Conservation (phyloP, 2,797 vertebrate genomes). For the Anabas testudineus region DNA sequence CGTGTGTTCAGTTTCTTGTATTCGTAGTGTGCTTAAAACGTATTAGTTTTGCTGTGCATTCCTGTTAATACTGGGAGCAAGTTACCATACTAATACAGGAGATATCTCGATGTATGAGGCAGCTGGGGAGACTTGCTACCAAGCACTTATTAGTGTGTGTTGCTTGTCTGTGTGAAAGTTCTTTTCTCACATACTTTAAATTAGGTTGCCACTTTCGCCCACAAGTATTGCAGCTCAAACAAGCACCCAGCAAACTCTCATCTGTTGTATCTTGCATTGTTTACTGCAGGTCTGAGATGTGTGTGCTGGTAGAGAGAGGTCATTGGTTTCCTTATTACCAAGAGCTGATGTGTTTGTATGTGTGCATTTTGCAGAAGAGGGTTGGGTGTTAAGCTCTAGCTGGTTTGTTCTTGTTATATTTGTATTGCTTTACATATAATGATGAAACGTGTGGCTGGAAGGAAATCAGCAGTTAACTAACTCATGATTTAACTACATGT, state of each 20-base stretch:
- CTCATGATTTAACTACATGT: no score
- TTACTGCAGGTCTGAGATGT: background rate
- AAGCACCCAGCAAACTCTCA: background rate
- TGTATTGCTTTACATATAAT: no score
- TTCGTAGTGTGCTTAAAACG: background rate
- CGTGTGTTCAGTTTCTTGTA: background rate
- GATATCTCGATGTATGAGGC: background rate
- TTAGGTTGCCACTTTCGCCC: conserved; percentile 13
- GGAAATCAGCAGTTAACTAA: no score
- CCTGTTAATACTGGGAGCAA: background rate
- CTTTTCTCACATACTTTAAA: conserved; percentile 33
- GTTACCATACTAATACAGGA: background rate
- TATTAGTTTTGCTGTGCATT: background rate
- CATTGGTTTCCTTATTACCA: conserved; percentile 13
- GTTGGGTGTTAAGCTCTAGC: conserved; percentile 1
- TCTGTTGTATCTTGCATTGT: background rate
- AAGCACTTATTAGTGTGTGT: background rate
- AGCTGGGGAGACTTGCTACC: background rate
- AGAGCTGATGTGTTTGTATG: background rate
- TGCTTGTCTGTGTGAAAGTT: conserved; percentile 14
- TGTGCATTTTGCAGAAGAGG: background rate
- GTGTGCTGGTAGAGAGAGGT: background rate
- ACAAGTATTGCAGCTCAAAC: conserved; percentile 1
- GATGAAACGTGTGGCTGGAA: no score
- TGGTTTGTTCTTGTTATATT: background rate